These are phyloP conservation scores for Gadopsis marmoratus DNA, from an alignment of 2,797 vertebrate genomes.

Conservation along the genomic window DNA sequence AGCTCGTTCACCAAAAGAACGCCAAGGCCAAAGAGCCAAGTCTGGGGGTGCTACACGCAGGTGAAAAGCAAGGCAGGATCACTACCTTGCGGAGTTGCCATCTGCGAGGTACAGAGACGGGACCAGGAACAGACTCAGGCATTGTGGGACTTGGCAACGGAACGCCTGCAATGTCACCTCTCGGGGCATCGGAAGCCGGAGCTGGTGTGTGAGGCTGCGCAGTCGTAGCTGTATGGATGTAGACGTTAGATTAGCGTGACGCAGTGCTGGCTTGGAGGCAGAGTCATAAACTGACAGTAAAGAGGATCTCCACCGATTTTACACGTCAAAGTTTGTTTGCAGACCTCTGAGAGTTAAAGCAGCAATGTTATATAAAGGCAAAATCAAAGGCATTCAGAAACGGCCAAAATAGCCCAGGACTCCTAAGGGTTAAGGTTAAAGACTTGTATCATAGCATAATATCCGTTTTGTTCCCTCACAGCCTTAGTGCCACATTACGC, in stretches of 20 bases:
- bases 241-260: neutral
- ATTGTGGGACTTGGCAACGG: slow-evolving; percentile 45
- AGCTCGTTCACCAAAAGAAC: neutral
- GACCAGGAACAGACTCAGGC: slow-evolving; percentile 40
- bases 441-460: neutral
- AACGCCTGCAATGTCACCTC: slow-evolving; percentile 35
- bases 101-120: slow-evolving; percentile 29
- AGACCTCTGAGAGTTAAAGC: too few species aligned
- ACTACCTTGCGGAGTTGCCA: slow-evolving; percentile 39
- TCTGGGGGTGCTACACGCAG: neutral
- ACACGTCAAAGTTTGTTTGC: too few species aligned
- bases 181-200: slow-evolving; percentile 25
- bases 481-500: too few species aligned
- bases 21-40: neutral
- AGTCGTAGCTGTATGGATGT: neutral
- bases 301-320: neutral
- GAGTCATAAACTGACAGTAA: neutral
- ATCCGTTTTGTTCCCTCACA: neutral
- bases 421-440: neutral
- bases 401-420: too few species aligned
- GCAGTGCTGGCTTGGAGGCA: neutral
- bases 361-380: too few species aligned
- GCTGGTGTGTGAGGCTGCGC: slow-evolving; percentile 16
- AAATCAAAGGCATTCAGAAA: too few species aligned
- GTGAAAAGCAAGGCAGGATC: slow-evolving; percentile 31